Conservation (phyloP, 2,888 invertebrate genomes). For the Acronicta psi region DNA sequence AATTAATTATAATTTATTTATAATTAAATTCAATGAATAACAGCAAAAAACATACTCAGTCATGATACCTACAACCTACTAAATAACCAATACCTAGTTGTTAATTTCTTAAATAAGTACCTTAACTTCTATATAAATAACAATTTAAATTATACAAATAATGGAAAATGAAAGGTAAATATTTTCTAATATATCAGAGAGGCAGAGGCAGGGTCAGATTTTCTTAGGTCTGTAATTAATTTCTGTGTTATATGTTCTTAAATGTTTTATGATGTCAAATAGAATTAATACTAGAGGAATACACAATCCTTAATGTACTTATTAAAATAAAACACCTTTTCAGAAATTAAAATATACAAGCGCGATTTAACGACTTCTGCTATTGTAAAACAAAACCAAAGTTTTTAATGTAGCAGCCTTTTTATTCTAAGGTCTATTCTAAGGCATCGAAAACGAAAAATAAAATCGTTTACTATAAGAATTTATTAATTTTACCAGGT, state of each 20-base stretch:
- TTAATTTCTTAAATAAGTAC: constrained; percentile 38
- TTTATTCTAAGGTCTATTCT: too few relatives aligned
- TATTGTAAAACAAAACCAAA: constrained; percentile 39
- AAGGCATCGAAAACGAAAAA: too few relatives aligned
- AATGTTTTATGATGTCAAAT: constrained; percentile 27
- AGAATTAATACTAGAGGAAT: constrained; percentile 40
- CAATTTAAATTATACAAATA: constrained; percentile 14
- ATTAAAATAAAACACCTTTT: constrained; percentile 51
- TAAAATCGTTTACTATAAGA: constrained; percentile 31
- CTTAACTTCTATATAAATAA: constrained; percentile 38
- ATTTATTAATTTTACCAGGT: constrained; percentile 46
- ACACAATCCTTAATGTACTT: constrained; percentile 39
- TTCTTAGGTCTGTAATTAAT: constrained; percentile 37
- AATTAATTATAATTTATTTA: constrained; percentile 33
- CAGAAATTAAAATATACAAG: constrained; percentile 33
- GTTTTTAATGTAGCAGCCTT: constrained; percentile 34
- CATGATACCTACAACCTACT: constrained; percentile 54
- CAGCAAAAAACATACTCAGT: constrained; percentile 58
- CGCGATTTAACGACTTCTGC: constrained; percentile 33
- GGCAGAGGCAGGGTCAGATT: background rate
- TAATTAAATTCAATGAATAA: constrained; percentile 50
- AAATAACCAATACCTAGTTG: constrained; percentile 40
- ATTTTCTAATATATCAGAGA: background rate
- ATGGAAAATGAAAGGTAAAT: constrained; percentile 19
- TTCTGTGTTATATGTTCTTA: constrained; percentile 45